A percentile compares a stretch with the other conserved stretches of the same genome.
Evolutionary conservation across 2,113 vertebrate genomes (phyloP).

Genomic region (Motacilla tschutschensis): DNA sequence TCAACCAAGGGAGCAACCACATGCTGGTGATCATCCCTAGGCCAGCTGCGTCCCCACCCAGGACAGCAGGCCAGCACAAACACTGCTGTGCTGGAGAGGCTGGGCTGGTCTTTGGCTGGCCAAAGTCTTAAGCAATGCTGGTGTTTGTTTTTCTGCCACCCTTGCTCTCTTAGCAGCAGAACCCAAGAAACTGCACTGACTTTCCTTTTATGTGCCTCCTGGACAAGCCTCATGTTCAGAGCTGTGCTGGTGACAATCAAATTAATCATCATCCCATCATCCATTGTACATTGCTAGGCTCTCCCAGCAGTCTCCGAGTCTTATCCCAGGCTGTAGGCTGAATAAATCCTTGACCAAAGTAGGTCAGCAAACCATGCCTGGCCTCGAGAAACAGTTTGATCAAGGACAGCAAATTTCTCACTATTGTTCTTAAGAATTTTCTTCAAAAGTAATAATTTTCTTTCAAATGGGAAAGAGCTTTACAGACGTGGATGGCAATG

Average conservation of each 20-base stretch:
- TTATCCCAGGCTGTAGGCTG: neutral
- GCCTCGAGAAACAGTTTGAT: neutral
- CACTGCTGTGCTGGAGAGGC: neutral
- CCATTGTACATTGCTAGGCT: neutral
- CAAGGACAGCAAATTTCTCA: neutral
- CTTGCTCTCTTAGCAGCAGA: neutral
- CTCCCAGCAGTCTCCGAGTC: neutral
- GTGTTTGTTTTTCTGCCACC: neutral
- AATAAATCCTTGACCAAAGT: slow-evolving; percentile 26
- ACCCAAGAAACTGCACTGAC: neutral
- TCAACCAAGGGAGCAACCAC: neutral
- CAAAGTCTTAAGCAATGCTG: neutral
- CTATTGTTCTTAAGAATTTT: neutral
- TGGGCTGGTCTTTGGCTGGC: neutral
- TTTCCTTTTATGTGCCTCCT: slow-evolving; percentile 38
- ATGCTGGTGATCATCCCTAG: neutral
- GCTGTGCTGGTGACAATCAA: slow-evolving; percentile 17
- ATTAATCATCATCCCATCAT: neutral
- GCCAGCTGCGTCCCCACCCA: neutral
- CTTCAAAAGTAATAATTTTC: neutral
- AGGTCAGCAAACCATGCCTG: neutral
- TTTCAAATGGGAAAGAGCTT: neutral
- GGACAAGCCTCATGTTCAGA: neutral
- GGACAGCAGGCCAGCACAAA: neutral
- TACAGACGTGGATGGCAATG: neutral